Conservation (phyloP, 53 echinoderm and acorn worm genomes). For the Hippasteria phrygiana region DNA sequence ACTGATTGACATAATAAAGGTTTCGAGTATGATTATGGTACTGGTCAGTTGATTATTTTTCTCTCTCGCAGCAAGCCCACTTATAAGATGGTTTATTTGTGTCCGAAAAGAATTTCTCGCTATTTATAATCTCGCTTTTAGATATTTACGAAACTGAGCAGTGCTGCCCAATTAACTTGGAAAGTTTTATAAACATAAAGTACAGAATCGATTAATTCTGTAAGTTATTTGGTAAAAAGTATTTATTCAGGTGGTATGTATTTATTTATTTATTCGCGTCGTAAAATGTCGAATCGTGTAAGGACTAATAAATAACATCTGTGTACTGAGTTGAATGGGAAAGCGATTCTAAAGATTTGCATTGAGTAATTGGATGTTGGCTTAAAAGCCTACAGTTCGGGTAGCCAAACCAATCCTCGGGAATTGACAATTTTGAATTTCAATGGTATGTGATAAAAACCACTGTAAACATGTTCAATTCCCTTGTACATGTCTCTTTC, state of each 20-base stretch:
- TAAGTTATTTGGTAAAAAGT: too few species aligned
- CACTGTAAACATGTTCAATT: too few species aligned
- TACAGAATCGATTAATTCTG: neutral
- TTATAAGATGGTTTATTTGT: neutral
- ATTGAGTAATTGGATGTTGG: neutral
- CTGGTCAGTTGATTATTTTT: neutral
- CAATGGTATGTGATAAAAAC: too few species aligned
- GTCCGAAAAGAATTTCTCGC: neutral
- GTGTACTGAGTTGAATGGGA: neutral
- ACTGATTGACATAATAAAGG: too few species aligned
- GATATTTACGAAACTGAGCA: neutral
- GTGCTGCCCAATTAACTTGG: neutral
- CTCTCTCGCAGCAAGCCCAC: neutral
- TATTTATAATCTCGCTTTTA: neutral
- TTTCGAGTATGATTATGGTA: neutral
- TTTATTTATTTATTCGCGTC: neutral
- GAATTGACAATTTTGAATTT: neutral
- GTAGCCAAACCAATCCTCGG: neutral
- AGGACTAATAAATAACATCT: neutral
- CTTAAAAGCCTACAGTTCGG: neutral
- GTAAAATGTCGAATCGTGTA: neutral
- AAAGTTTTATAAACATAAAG: neutral
- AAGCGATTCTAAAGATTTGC: neutral
- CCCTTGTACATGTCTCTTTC: too few species aligned
- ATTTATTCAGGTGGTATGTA: neutral